Percentiles rank a stretch among this genome's conserved stretches.
Conservation (phyloP, 1,140 invertebrate genomes). For the Asobara japonica region DNA sequence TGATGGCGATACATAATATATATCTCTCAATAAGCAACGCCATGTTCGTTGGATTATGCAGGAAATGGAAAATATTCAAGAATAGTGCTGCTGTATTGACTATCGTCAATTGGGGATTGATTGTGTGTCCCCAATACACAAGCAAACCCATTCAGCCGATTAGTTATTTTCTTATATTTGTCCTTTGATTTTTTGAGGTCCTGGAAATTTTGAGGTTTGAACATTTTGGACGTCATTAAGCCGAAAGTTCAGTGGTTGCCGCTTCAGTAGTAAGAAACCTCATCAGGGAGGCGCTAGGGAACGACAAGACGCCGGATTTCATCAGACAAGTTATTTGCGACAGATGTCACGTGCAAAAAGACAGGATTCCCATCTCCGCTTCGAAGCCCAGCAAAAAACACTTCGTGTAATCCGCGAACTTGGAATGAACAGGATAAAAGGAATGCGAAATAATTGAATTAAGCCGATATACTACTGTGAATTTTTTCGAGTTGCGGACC, state of each 20-base stretch:
- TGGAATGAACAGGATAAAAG: background rate
- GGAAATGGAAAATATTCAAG: no score
- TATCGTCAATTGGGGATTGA: no score
- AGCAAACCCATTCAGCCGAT: no score
- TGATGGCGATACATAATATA: no score
- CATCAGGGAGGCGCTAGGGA: conserved; percentile 37
- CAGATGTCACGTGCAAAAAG: background rate
- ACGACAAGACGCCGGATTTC: background rate
- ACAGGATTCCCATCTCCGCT: background rate
- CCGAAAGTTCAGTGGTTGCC: conserved; percentile 40
- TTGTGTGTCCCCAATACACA: no score
- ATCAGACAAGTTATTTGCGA: conserved; percentile 7
- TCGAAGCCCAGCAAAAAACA: background rate
- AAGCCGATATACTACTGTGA: no score
- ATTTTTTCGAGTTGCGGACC: no score
- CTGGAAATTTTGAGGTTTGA: conserved; percentile 47
- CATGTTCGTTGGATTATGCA: no score
- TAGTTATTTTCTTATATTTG: no score
- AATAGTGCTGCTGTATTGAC: no score
- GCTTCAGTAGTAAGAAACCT: conserved; percentile 45
- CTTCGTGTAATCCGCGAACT: background rate
- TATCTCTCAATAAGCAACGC: no score
- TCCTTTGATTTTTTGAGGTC: background rate
- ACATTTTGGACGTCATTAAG: conserved; percentile 50
- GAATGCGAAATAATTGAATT: no score